Base-by-base conservation (phyloP, 2,797 vertebrate genomes). In the Cossypha niveicapilla region DNA sequence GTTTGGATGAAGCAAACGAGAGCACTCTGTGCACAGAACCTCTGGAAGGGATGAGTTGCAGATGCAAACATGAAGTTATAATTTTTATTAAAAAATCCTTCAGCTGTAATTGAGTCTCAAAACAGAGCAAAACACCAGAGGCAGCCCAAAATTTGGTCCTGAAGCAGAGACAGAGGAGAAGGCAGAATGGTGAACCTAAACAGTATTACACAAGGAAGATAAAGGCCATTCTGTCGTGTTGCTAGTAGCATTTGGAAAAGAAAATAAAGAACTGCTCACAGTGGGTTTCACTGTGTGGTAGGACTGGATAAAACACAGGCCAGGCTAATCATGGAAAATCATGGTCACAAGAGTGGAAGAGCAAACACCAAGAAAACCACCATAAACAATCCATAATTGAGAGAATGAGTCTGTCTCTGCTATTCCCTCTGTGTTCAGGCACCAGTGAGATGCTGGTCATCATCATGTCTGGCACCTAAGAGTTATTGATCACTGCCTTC, bases 51-150 rank as follows among this genome's bases (percentile, higher is more conserved):
- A 56, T 44, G 63, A 91, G 65, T 18, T 73, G 73, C 91, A 83
- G 76, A 83, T 25, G 30, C 72, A 86, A 53, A 74, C 45, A 17
- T 81, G 35, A 91, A 90, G 72, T 86, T 85, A 87, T 37, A 22
- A 67, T 63, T 93, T 76, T 87, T 89, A 91, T 88, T 81, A 86
- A 72, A 90, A 92, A 90, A 54, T 77, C 67, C 58, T 92, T 86
- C 60, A 76, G 47, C 60, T 78, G 27, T 68, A 60, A 54, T 14
- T n/a, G 53, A 68, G 68, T 25, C 58, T 89, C 70, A 63, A 44
- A 84, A 35, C 54, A 88, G 85, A 77, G 34, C 19, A 75, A 56
- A 84, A 62, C 54, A 93, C 62, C 74, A 68, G 58, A 79, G 86
- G 80, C 66, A 92, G 94, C 72, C 25, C 18, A 72, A 88, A 92